Base-by-base conservation (phyloP, 2,888 invertebrate species). In the Oscheius sp. region DNA sequence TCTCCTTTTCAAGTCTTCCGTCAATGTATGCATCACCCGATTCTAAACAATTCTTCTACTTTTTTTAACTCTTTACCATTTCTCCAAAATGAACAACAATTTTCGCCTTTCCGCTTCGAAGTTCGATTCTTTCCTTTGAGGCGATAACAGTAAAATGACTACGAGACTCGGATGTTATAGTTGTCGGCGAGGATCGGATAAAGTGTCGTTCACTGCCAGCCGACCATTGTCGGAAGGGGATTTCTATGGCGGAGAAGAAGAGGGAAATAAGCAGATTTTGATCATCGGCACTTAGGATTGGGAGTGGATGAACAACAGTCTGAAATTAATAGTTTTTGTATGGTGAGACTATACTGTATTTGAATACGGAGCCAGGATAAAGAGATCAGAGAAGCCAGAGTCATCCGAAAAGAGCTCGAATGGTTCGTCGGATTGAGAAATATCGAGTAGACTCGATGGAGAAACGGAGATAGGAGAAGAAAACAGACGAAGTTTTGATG, bases 91-190 rank as follows among this genome's bases (percentile, higher is more conserved):
- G 75, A 28, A 75, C 70, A 17, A 75, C 65, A 30, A 77, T 77
- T 49, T 73, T 73, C 5, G 71, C 65, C 59, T 77, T 77, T 36
- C 74, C 77, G 45, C 66, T 73, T 9, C 77, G 50, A 41, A 77
- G 26, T 47, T 77, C 77, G 14, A 70, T 66, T 17, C 63, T 56
- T n/a, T 77, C 71, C 28, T 64, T 51, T n/a, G 71, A 71, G 1
- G 68, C 71, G 51, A 72, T 73, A 24, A 74, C 45, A 1, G 75
- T 75, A 44, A 77, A 77, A 33, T 77, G 77, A 0, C 72, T 30
- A n/a, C 67, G 59, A 1, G 77, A 69, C 0, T 70, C 41, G 6
- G 77, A 77, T 20, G 67, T 69, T n/a, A 76, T 36, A 6, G 70
- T 51, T 8, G 51, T 26, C 3, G 68, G 47, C 14, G 47, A 47